These are phyloP conservation scores for Leptopilina boulardi DNA, from an alignment of 1,140 invertebrate species.

Conservation along the genomic window DNA sequence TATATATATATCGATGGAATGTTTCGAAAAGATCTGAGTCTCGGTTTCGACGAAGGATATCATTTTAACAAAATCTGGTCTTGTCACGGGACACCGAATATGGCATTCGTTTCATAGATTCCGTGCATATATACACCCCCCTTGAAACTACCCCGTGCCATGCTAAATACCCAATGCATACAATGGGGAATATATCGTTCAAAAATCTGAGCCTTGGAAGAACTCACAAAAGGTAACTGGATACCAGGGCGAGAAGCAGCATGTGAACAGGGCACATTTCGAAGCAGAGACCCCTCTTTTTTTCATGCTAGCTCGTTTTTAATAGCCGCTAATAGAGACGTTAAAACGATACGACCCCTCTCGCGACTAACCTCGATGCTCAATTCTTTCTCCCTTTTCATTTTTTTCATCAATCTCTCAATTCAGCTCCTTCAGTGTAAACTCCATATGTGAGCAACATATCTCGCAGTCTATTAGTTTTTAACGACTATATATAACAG, in stretches of 20 bases:
- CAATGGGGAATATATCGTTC: conserved; percentile 71
- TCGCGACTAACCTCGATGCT: conserved; percentile 68
- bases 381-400: conserved; percentile 63
- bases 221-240: conserved; percentile 73
- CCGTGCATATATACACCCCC: conserved; percentile 49
- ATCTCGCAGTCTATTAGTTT: neutral
- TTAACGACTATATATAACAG: neutral
- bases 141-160: conserved; percentile 62
- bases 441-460: conserved; percentile 31
- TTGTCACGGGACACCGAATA: conserved; percentile 64
- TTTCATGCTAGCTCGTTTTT: conserved; percentile 65
- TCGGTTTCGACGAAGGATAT: conserved; percentile 58
- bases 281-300: conserved; percentile 51
- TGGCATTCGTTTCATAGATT: conserved; percentile 46
- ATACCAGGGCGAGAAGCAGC: conserved; percentile 66
- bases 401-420: conserved; percentile 35
- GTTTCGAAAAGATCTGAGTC: conserved; percentile 33
- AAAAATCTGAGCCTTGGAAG: conserved; percentile 71
- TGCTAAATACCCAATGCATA: conserved; percentile 69
- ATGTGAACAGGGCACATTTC: conserved; percentile 70
- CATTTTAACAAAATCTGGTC: conserved; percentile 74
- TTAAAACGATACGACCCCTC: conserved; percentile 73
- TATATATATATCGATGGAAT: neutral
- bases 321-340: conserved; percentile 76
- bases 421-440: conserved; percentile 41